Percentiles rank a stretch among this genome's conserved stretches.
These are phyloP conservation scores for Saguinus imperator DNA, from an alignment of 2,113 vertebrate genomes.

Conservation along the genomic window DNA sequence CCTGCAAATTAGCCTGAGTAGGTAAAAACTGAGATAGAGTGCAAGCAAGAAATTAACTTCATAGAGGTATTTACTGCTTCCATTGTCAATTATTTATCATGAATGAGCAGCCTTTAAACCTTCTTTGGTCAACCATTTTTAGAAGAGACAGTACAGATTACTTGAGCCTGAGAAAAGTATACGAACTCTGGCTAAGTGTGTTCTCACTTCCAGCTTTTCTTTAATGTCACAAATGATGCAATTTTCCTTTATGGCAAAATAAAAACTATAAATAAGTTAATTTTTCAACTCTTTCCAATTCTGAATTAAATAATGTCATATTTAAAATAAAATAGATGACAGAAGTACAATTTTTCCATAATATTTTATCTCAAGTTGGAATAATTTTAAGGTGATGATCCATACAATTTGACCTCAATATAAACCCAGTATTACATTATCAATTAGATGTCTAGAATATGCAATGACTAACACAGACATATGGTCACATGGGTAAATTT, in stretches of 20 bases:
- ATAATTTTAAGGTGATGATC: slow-evolving; percentile 39
- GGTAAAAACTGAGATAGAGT: slow-evolving; percentile 62
- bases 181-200: neutral
- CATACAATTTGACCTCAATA: neutral
- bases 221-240: slow-evolving; percentile 14
- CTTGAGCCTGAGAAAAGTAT: neutral
- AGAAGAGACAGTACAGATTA: slow-evolving; percentile 11
- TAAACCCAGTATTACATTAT: slow-evolving; percentile 10
- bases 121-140: slow-evolving; percentile 21
- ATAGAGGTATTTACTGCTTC: slow-evolving; percentile 37
- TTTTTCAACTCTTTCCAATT: neutral
- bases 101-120: neutral
- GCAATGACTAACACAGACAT: neutral
- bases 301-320: slow-evolving; percentile 48
- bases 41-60: slow-evolving; percentile 41
- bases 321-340: neutral
- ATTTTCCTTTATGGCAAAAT: slow-evolving; percentile 36
- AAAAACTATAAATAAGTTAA: neutral
- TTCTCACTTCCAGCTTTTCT: slow-evolving; percentile 33
- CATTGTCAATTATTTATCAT: slow-evolving; percentile 12
- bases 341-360: neutral
- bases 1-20: slow-evolving; percentile 63
- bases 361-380: slow-evolving; percentile 45
- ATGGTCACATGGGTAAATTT: neutral
- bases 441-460: neutral